A percentile compares a stretch with the other conserved stretches of the same genome.
Conservation (phyloP, 1,140 invertebrate species). For the Eriocheir sinensis region DNA sequence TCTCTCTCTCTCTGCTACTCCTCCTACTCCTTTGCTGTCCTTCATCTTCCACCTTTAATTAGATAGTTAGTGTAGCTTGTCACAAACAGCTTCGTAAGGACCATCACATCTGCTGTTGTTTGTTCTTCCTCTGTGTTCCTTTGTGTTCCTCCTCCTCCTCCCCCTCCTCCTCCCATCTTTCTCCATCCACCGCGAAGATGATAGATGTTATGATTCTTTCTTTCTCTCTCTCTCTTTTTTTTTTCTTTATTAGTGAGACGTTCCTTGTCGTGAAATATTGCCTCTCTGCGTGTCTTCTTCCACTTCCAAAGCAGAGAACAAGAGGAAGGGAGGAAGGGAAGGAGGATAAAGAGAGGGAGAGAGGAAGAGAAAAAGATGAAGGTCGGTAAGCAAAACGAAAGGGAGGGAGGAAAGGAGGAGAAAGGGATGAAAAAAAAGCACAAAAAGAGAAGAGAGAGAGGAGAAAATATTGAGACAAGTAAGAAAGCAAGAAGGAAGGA, state of each 20-base stretch:
- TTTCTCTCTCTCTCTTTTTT: too few relatives aligned
- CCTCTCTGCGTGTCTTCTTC: not conserved
- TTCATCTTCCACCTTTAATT: too few relatives aligned
- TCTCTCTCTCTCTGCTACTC: too few relatives aligned
- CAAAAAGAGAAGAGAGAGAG: not conserved
- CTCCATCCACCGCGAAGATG: not conserved
- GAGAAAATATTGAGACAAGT: not conserved
- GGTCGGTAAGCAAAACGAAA: not conserved
- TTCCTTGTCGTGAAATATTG: too few relatives aligned
- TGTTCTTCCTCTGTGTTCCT: too few relatives aligned
- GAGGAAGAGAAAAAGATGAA: not conserved
- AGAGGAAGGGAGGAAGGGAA: not conserved
- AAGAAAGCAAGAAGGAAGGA: not conserved
- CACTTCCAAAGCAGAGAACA: not conserved
- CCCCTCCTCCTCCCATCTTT: slow-evolving; percentile 19
- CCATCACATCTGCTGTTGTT: too few relatives aligned
- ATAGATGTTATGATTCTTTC: too few relatives aligned
- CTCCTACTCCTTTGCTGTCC: too few relatives aligned
- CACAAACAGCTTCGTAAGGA: too few relatives aligned
- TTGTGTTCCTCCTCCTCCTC: too few relatives aligned
- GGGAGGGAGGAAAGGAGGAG: not conserved
- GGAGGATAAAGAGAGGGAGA: not conserved
- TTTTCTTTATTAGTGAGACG: too few relatives aligned
- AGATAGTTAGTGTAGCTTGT: too few relatives aligned
- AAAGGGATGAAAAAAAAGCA: not conserved